phyloP scores from a whole-genome alignment of 2,113 vertebrate genomes.

The Rhynchopsitta pachyrhyncha region DNA sequence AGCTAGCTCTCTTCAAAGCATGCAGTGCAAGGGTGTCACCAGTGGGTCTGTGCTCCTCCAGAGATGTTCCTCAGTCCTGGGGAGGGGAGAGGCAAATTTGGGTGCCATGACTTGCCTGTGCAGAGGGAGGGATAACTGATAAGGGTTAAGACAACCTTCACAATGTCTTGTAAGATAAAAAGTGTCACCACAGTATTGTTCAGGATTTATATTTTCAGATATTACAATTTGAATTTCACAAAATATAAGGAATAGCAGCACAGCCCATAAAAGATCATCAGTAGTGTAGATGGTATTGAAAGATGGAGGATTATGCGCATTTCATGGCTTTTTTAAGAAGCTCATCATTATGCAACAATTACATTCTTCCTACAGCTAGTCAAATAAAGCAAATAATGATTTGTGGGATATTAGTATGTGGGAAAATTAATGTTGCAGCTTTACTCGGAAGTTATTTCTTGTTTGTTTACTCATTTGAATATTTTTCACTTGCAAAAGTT shows the following conservation, averaged over 20 bases:
- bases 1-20: too few relatives aligned
- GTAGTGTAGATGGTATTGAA: not conserved
- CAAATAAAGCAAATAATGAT: not conserved
- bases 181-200: not conserved
- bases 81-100: not conserved
- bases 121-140: not conserved
- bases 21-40: not conserved
- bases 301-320: not conserved
- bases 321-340: not conserved
- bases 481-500: not conserved
- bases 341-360: not conserved
- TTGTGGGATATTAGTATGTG: not conserved
- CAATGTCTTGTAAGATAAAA: not conserved
- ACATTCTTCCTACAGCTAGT: not conserved
- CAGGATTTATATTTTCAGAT: not conserved
- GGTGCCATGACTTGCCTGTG: too few relatives aligned
- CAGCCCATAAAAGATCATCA: not conserved
- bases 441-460: not conserved
- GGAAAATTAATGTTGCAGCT: not conserved
- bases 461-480: not conserved
- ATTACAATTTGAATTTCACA: not conserved
- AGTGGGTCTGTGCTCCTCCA: not conserved
- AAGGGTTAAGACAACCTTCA: rapidly evolving
- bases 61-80: rapidly evolving
- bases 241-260: not conserved